Base-by-base conservation (phyloP, 2,888 invertebrate genomes). In the Diarsia rubi region DNA sequence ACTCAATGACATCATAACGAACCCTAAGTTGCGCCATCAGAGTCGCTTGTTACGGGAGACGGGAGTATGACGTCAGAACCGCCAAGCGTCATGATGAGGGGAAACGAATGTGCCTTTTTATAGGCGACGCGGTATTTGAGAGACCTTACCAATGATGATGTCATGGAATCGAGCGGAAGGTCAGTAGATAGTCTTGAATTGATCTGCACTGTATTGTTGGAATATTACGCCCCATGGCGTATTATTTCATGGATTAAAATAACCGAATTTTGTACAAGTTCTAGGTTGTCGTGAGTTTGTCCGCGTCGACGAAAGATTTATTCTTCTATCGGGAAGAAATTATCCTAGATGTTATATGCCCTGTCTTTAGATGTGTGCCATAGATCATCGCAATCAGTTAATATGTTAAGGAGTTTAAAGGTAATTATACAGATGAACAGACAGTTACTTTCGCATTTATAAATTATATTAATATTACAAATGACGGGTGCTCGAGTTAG, bases 21-120 rank as follows among this genome's bases (percentile, higher is more conserved):
- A 62, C 27, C 67, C 67, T 57, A 62, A 52, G 52, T 69, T 60
- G 44, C 59, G 60, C 70, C 71, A 73, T 54, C 69, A 68, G 64
- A 76, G 44, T 12, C 59, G 67, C 72, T 63, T 69, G 62, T 81
- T 84, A 84, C 85, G 77, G 70, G 62, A 73, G 44, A 68, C 19
- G 45, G 64, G 31, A 65, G 27, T 19, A 44, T 82, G 82, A 82
- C 76, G 82, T 84, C 82, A 81, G 16, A 19, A 69, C 54, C 12
- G 57, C 37, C 60, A 73, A 45, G 73, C 85, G 82, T 81, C 70
- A 76, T 69, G 68, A 60, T 64, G 64, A 76, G 75, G 81, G 70
- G 71, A 80, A 68, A 52, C 19, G 19, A 82, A 82, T 76, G 85
- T 73, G 69, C 62, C 4, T 68, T 65, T 84, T 84, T 81, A 81